These are phyloP conservation scores for Pelochelys cantorii DNA, from an alignment of 2,797 vertebrate species.

Conservation along the genomic window DNA sequence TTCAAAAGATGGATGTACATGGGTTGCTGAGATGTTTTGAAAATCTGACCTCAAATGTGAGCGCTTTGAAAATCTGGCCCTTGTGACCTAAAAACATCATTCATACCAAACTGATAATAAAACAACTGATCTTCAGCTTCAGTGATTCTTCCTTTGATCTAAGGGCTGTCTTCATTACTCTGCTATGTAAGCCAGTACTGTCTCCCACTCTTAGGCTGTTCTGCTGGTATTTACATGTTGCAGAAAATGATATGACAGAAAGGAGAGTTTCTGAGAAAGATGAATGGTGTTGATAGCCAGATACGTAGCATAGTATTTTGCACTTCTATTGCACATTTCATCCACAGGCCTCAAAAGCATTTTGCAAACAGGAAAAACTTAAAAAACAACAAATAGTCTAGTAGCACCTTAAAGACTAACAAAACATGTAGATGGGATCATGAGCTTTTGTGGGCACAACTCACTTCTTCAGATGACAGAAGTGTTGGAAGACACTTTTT, in stretches of 20 bases:
- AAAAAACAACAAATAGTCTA: neutral
- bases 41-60: neutral
- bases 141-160: conserved; percentile 10
- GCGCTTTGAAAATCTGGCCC: neutral
- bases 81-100: neutral
- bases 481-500: neutral
- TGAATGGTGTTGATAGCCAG: neutral
- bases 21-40: neutral
- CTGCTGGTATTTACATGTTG: neutral
- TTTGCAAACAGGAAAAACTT: neutral
- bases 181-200: neutral
- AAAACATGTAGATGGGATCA: too few species aligned
- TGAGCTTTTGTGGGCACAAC: too few species aligned
- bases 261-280: neutral
- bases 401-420: too few species aligned
- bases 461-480: too few species aligned
- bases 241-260: neutral
- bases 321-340: neutral
- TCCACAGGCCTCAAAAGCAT: neutral
- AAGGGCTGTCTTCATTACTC: neutral
- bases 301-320: neutral
- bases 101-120: neutral
- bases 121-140: conserved; percentile 21
- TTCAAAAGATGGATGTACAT: neutral
- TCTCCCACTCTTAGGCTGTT: neutral